Conservation (phyloP, 2,888 invertebrate genomes). For the Cyclophora punctaria region DNA sequence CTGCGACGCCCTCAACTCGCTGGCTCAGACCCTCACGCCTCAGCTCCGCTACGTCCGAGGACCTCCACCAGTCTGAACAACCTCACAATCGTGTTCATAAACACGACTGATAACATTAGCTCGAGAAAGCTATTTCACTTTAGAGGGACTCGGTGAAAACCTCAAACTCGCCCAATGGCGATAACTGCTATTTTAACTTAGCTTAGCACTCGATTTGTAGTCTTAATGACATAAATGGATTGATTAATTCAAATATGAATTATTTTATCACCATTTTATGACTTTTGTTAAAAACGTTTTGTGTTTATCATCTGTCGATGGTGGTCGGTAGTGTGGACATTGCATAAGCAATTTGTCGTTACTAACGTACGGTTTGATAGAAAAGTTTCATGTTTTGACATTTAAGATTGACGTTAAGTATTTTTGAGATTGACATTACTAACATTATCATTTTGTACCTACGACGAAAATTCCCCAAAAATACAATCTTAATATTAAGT, state of each 20-base stretch:
- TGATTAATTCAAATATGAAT: background rate
- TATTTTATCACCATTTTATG: background rate
- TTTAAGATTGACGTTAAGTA: slow-evolving; percentile 19
- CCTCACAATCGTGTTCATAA: slow-evolving; percentile 20
- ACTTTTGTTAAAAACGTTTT: slow-evolving; percentile 8
- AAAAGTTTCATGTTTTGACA: slow-evolving; percentile 21
- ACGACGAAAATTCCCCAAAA: slow-evolving; percentile 14
- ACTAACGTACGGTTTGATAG: slow-evolving; percentile 33
- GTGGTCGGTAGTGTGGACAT: slow-evolving; percentile 4
- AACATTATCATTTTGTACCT: slow-evolving; percentile 24
- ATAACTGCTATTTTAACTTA: slow-evolving; percentile 9
- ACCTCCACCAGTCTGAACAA: slow-evolving; percentile 83
- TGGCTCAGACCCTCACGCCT: slow-evolving; percentile 84
- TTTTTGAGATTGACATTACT: slow-evolving; percentile 33
- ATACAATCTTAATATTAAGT: background rate
- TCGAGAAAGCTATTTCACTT: background rate
- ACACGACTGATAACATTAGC: slow-evolving; percentile 3
- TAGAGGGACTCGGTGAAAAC: slow-evolving; percentile 5
- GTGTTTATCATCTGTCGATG: slow-evolving; percentile 15
- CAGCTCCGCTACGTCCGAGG: slow-evolving; percentile 88
- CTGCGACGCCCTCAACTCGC: slow-evolving; percentile 85
- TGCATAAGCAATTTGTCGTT: slow-evolving; percentile 31
- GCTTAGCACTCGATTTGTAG: slow-evolving; percentile 2
- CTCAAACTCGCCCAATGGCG: slow-evolving; percentile 4
- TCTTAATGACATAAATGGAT: slow-evolving; percentile 7